Evolutionary conservation across 1,140 invertebrate species (phyloP).

Genomic region (Andrena cerasifolii): DNA sequence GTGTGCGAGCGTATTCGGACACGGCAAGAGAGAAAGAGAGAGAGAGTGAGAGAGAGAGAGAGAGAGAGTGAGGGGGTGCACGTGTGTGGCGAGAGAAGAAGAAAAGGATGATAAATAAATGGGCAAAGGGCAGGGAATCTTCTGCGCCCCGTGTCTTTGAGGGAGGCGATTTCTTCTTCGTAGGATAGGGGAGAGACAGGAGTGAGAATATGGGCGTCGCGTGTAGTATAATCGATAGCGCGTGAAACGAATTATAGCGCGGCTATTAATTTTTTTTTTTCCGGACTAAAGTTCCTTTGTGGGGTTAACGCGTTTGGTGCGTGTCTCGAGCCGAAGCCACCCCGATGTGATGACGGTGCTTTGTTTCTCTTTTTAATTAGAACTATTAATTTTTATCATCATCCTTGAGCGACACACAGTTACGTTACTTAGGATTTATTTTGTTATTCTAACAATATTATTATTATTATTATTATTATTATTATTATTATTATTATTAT

Average conservation of each 20-base stretch:
- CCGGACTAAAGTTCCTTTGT: slow-evolving; percentile 80
- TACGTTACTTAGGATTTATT: slow-evolving; percentile 60
- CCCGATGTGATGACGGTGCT: slow-evolving; percentile 81
- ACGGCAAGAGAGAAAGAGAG: not conserved
- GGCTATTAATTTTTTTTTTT: slow-evolving; percentile 59
- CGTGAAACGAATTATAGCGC: too few species aligned
- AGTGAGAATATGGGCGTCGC: slow-evolving; percentile 46
- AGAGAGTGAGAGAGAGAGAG: not conserved
- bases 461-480: slow-evolving; percentile 47
- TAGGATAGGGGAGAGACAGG: slow-evolving; percentile 29
- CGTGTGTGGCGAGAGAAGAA: slow-evolving; percentile 1
- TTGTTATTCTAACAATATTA: slow-evolving; percentile 62
- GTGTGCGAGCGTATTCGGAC: not conserved
- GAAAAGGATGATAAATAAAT: slow-evolving; percentile 1
- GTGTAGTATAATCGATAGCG: slow-evolving; percentile 66
- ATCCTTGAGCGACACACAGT: slow-evolving; percentile 34
- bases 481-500: slow-evolving; percentile 55
- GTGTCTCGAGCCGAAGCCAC: slow-evolving; percentile 65
- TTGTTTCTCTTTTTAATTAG: slow-evolving; percentile 78
- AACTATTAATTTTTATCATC: slow-evolving; percentile 57
- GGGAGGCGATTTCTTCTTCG: slow-evolving; percentile 16
- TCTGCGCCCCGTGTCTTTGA: not conserved
- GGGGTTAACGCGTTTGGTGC: slow-evolving; percentile 67
- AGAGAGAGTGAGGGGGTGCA: too few species aligned
- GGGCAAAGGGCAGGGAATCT: not conserved